Conservation (phyloP, 37 sponge, comb jelly and placozoan species). For the Ianthella basta region DNA sequence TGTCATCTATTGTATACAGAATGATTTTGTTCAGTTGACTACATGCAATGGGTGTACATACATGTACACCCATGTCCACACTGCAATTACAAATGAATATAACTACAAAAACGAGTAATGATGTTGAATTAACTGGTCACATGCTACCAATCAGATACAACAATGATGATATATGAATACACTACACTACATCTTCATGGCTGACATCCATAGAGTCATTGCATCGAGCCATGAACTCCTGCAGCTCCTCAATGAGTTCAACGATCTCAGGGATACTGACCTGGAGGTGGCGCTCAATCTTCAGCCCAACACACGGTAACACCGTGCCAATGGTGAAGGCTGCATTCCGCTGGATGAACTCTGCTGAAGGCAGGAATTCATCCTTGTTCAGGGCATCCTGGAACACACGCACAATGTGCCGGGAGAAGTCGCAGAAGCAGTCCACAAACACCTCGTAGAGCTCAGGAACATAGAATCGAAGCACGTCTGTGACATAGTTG, state of each 20-base stretch:
- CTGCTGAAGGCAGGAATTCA: slow-evolving; percentile 41
- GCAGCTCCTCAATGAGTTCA: slow-evolving; percentile 53
- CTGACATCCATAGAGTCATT: not conserved
- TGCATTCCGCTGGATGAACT: slow-evolving; percentile 65
- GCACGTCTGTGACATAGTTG: slow-evolving; percentile 52
- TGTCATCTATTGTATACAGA: too few species aligned
- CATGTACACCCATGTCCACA: not conserved
- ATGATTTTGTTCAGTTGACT: too few species aligned
- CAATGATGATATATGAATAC: too few species aligned
- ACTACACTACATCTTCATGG: not conserved
- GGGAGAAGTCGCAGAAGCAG: slow-evolving; percentile 69
- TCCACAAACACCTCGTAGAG: slow-evolving; percentile 56
- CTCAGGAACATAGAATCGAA: slow-evolving; percentile 67
- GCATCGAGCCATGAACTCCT: not conserved
- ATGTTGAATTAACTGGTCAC: too few species aligned
- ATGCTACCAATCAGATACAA: too few species aligned
- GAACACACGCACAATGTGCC: slow-evolving; percentile 48
- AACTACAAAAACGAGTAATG: too few species aligned
- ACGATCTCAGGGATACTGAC: slow-evolving; percentile 60
- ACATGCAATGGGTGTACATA: not conserved
- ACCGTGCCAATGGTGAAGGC: slow-evolving; percentile 67
- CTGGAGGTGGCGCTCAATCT: slow-evolving; percentile 47
- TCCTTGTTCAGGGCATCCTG: slow-evolving; percentile 55
- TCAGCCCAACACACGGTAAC: slow-evolving; percentile 54
- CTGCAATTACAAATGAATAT: too few species aligned